Conservation (phyloP, 2,113 vertebrate genomes). For the Sapajus apella region DNA sequence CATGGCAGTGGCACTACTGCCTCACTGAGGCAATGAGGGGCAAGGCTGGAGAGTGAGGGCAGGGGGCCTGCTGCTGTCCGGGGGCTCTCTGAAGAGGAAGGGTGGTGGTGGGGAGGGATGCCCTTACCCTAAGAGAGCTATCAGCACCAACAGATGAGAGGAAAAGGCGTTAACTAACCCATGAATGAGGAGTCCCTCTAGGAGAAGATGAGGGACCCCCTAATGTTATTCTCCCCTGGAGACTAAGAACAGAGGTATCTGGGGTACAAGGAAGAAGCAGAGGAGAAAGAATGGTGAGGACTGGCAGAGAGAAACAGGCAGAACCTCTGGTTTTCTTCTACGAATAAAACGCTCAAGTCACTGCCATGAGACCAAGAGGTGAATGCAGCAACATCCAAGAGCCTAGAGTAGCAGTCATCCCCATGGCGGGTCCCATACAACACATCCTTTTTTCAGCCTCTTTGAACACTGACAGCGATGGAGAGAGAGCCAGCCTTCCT, state of each 20-base stretch:
- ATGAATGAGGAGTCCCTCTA: not conserved
- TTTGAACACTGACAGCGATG: not conserved
- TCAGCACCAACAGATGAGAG: slow-evolving; percentile 73
- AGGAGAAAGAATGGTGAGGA: too few relatives aligned
- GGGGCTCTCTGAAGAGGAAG: not conserved
- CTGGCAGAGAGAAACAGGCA: not conserved
- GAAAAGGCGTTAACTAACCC: not conserved
- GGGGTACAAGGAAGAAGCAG: not conserved
- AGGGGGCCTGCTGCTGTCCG: slow-evolving; percentile 69
- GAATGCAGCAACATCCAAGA: not conserved
- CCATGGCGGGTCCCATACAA: fast-evolving
- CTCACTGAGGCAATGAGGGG: slow-evolving; percentile 51
- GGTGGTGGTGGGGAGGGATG: not conserved
- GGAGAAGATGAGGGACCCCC: slow-evolving; percentile 54
- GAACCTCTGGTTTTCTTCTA: not conserved
- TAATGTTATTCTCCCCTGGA: slow-evolving; percentile 44
- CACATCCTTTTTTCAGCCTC: not conserved
- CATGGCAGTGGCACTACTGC: not conserved
- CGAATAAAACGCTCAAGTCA: not conserved
- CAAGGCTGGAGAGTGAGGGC: slow-evolving; percentile 42
- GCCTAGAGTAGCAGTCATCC: not conserved
- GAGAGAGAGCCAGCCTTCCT: not conserved
- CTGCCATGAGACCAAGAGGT: not conserved
- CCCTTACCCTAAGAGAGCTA: slow-evolving; percentile 31
- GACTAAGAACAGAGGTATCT: slow-evolving; percentile 14